phyloP scores from a whole-genome alignment of 2,888 invertebrate species.

The Papilio demoleus region DNA sequence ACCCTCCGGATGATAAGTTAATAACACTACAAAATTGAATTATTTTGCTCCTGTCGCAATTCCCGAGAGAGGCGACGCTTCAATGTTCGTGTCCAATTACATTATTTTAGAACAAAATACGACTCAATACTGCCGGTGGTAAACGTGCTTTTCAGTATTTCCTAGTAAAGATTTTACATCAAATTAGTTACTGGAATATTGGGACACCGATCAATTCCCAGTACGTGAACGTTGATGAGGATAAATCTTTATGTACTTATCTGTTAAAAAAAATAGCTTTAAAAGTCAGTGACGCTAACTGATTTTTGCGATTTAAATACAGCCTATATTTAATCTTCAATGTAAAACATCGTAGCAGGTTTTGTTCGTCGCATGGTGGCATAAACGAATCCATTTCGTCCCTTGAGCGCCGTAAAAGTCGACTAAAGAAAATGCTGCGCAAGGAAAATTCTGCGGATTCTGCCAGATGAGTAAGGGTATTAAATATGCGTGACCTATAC shows the following conservation, averaged over 20 bases:
- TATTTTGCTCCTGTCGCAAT: constrained; percentile 65
- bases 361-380: constrained; percentile 17
- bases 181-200: constrained; percentile 63
- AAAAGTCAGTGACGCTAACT: constrained; percentile 7
- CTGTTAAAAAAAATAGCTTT: constrained; percentile 22
- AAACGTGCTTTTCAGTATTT: constrained; percentile 62
- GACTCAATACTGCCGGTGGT: constrained; percentile 60
- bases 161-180: constrained; percentile 73
- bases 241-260: constrained; percentile 21
- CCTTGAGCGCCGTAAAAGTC: constrained; percentile 20
- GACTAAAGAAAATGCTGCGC: constrained; percentile 17
- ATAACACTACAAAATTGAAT: constrained; percentile 64
- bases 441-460: constrained; percentile 5
- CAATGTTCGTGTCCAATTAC: constrained; percentile 67
- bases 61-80: constrained; percentile 59
- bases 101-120: constrained; percentile 69
- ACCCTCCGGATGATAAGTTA: constrained; percentile 50
- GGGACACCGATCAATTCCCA: constrained; percentile 23
- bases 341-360: not conserved
- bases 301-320: not conserved
- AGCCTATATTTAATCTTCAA: not conserved
- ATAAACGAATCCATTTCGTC: constrained; percentile 18
- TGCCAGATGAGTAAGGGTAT: constrained; percentile 20
- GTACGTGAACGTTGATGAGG: constrained; percentile 27
- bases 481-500: constrained; percentile 13